Evolutionary conservation across 1,140 invertebrate species (phyloP), one percentile per base, ranked within the genome.

Genomic region (Battus philenor): DNA sequence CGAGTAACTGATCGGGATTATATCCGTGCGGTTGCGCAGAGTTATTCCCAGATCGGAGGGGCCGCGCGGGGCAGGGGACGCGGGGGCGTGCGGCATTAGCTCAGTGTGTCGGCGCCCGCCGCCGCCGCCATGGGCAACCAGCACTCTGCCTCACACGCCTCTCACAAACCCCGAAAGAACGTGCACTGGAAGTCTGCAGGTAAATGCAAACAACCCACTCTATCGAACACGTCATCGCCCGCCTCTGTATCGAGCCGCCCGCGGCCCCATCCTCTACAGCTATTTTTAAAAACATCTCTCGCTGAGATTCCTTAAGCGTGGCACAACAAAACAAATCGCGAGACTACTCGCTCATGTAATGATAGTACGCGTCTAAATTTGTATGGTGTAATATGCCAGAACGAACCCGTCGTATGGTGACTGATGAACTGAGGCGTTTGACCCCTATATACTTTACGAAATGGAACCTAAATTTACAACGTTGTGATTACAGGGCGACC

Each of bases 151-250:
- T 68, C 80, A 54, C 67, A 77, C 66, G 62, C 73, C 41, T 51
- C 60, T 41, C 61, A 68, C 63, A 88, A 88, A 62, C 88, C 88
- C 59, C 90, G 90, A 58, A 91, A 91, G 81, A 89, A 90, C 87
- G 89, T 91, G 44, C 90, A 90, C 79, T 91, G 90, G 90, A 91
- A 90, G 81, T 88, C 90, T 34, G 90, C 90, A 90, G 90, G 90
- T 91, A 88, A 70, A 55, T 65, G 65, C 67, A 38, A 34, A 20
- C 36, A 44, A 36, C 47, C 38, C 18, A n/a, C 24, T n/a, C 27
- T 41, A 34, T 33, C 36, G 15, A 50, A 43, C 50, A 54, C 31
- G 41, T 31, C 32, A 36, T 36, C 44, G 27, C 15, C 50, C 52
- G 13, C 46, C 24, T 47, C 29, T 32, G 18, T 11, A 26, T 46